phyloP scores from a whole-genome alignment of 2,113 vertebrate genomes.

The Nothobranchius kuhntae region DNA sequence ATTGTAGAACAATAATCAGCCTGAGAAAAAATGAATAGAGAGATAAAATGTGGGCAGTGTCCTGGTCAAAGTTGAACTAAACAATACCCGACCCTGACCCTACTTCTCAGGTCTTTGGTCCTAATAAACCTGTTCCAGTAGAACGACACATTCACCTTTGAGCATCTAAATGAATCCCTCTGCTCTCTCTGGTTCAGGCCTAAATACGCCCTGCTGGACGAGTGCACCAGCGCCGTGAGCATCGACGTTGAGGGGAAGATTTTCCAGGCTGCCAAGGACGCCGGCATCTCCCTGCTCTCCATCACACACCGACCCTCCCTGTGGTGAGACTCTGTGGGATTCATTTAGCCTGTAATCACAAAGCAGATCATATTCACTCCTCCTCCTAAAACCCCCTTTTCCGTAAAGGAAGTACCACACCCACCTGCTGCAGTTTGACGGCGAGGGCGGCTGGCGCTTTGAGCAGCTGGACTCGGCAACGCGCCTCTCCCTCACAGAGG shows the following conservation, averaged over 20 bases:
- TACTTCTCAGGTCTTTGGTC: too few relatives aligned
- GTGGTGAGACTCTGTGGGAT: constrained; percentile 81
- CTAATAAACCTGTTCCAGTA: too few relatives aligned
- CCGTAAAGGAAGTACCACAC: constrained; percentile 94
- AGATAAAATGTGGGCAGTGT: too few relatives aligned
- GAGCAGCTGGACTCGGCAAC: constrained; percentile 95
- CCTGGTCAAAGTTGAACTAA: too few relatives aligned
- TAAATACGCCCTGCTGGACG: constrained; percentile 94
- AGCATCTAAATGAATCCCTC: not conserved
- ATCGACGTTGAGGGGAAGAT: constrained; percentile 99
- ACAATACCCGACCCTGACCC: too few relatives aligned
- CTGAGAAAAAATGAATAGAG: too few relatives aligned
- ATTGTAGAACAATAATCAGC: too few relatives aligned
- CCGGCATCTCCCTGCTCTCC: constrained; percentile 94
- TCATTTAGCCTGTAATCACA: not conserved
- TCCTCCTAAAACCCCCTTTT: too few relatives aligned
- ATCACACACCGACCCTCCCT: constrained; percentile 98
- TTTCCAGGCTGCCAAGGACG: constrained; percentile 93
- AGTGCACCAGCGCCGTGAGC: constrained; percentile 98
- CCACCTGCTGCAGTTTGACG: constrained; percentile 97
- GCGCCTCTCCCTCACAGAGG: constrained; percentile 92
- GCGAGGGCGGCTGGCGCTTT: constrained; percentile 96
- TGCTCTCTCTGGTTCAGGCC: constrained; percentile 78
- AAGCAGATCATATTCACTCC: not conserved
- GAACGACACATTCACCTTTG: too few relatives aligned